A percentile compares a stretch with the other conserved stretches of the same genome.
Conservation (phyloP, 1,140 invertebrate genomes). For the Drosophila yakuba region DNA sequence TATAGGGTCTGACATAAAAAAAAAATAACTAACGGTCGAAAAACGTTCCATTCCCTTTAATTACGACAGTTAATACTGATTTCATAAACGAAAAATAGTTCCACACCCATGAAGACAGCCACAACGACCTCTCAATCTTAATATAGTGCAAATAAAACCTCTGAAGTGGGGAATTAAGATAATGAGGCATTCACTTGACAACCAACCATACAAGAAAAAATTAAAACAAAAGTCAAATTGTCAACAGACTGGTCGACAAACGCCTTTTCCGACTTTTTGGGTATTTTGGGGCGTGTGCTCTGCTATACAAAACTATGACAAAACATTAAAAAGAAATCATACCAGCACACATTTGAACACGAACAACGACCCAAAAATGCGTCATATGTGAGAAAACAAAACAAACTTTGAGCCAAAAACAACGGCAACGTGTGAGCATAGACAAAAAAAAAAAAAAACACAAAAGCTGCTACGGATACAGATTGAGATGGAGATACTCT, state of each 20-base stretch:
- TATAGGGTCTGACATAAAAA: not conserved
- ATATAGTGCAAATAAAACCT: conserved; percentile 22
- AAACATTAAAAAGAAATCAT: conserved; percentile 43
- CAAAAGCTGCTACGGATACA: conserved; percentile 18
- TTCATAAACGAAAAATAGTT: not conserved
- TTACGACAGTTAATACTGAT: not conserved
- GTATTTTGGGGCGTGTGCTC: conserved; percentile 16
- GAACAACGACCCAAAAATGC: conserved; percentile 44
- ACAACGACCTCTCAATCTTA: conserved; percentile 3
- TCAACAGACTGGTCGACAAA: conserved; percentile 28
- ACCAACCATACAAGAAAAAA: conserved; percentile 9
- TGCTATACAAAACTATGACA: conserved; percentile 29
- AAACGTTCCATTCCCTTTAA: not conserved
- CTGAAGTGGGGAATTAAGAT: conserved; percentile 22
- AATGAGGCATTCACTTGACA: conserved; percentile 40
- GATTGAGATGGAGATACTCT: conserved; percentile 15
- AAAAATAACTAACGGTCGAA: not conserved
- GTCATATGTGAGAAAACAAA: conserved; percentile 28
- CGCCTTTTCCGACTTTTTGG: conserved; percentile 3
- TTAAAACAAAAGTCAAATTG: conserved; percentile 42
- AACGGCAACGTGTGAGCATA: conserved; percentile 38
- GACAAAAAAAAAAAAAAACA: conserved; percentile 8
- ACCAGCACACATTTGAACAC: conserved; percentile 20
- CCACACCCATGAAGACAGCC: not conserved
- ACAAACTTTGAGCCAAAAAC: conserved; percentile 25